Base-by-base conservation (phyloP, 1,140 invertebrate genomes). In the Colletes latitarsis region DNA sequence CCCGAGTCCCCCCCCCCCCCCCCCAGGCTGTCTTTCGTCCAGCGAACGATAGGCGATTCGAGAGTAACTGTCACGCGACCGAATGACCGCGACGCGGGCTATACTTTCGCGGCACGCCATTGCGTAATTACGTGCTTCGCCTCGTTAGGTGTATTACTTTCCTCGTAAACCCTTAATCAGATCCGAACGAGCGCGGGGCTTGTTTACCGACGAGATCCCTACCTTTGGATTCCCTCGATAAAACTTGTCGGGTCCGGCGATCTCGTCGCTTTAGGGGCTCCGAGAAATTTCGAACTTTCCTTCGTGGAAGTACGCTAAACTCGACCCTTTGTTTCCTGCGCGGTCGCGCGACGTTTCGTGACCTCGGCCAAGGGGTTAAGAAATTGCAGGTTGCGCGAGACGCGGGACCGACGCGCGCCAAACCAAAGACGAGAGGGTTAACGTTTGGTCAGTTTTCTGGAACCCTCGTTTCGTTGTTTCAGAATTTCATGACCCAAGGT, bases 141-240 rank as follows among this genome's bases (percentile, higher is more conserved):
- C 91, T 93, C 90, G 90, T 93, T 92, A 92, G 85, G 88, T 87
- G 91, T 92, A 92, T 92, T 92, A 92, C 89, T 90, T 91, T 88
- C 81, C 83, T 77, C 73, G 63, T 86, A 80, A 85, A 88, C 70
- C 86, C 73, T 83, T 90, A 91, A 93, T 92, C 91, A 89, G 88
- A 62, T 55, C 57, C 66, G 68, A 85, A 83, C 78, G 84, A 90
- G 89, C 90, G 75, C 81, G 46, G 46, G 62, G 66, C 63, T 57
- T 89, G 79, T 89, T 88, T 89, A 86, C 82, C 64, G 81, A 78
- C 64, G 43, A 76, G 81, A 75, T 64, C 46, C 66, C 64, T 39
- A 53, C 81, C 72, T 86, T 85, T 85, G 46, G 74, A 57, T 69
- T 57, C 66, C 46, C 3, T 43, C 73, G 83, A 83, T 81, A 81